phyloP scores from a whole-genome alignment of 2,113 vertebrate genomes.

The Crotophaga sulcirostris region DNA sequence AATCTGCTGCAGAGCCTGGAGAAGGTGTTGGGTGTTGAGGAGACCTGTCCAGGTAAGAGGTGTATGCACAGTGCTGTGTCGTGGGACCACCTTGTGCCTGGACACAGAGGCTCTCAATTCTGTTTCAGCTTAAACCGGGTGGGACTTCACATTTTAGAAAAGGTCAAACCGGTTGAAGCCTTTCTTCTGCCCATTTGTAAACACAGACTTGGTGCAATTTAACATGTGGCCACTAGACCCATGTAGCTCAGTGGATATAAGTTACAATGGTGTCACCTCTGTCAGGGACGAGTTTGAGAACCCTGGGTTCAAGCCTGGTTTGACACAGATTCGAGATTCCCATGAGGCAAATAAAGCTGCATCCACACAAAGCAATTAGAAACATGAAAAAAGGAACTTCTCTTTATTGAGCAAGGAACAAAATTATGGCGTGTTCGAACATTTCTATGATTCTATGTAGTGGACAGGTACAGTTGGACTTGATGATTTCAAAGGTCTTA shows the following conservation, averaged over 20 bases:
- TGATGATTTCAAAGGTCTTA: too few species aligned
- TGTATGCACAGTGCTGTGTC: rapidly evolving
- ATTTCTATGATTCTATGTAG: too few species aligned
- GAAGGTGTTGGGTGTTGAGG: rapidly evolving
- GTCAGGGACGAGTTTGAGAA: too few species aligned
- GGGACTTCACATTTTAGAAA: not conserved
- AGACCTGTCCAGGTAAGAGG: not conserved
- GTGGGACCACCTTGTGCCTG: not conserved
- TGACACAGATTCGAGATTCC: too few species aligned
- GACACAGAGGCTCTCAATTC: not conserved
- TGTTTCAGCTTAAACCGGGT: not conserved
- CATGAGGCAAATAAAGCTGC: too few species aligned
- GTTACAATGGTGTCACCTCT: not conserved
- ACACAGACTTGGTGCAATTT: not conserved
- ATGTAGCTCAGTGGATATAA: rapidly evolving
- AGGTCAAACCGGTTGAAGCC: not conserved
- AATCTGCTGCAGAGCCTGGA: not conserved
- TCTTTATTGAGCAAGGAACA: too few species aligned
- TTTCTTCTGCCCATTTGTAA: not conserved
- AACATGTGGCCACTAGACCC: rapidly evolving
- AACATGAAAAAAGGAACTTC: too few species aligned
- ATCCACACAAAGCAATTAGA: too few species aligned
- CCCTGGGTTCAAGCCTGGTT: too few species aligned
- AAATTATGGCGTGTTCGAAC: too few species aligned
- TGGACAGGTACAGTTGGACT: too few species aligned